phyloP scores from a whole-genome alignment of 2,113 vertebrate genomes.

The Notothenia coriiceps region DNA sequence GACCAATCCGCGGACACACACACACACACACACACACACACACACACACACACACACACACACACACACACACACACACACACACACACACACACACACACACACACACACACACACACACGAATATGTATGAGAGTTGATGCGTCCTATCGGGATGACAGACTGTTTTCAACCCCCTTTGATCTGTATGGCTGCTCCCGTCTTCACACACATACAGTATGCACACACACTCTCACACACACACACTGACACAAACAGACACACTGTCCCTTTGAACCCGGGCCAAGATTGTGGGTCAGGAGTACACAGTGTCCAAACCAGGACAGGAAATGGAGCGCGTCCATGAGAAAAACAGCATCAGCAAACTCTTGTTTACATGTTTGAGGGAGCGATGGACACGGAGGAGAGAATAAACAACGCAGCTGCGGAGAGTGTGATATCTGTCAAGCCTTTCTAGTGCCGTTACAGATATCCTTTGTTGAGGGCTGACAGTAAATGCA shows the following conservation, averaged over 20 bases:
- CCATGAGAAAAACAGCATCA: conserved; percentile 29
- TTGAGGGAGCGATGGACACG: neutral
- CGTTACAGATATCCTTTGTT: conserved; percentile 40
- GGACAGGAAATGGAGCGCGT: conserved; percentile 51
- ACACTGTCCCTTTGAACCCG: conserved; percentile 68
- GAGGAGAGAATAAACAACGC: conserved; percentile 13
- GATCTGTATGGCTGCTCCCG: conserved; percentile 57
- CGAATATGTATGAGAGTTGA: conserved; percentile 69
- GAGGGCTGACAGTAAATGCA: conserved; percentile 55
- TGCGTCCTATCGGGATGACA: conserved; percentile 65
- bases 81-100: neutral
- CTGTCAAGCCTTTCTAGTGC: conserved; percentile 39
- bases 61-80: conserved; percentile 6
- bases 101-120: conserved; percentile 12
- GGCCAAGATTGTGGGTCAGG: conserved; percentile 61
- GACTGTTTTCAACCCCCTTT: conserved; percentile 69
- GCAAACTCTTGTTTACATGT: conserved; percentile 39
- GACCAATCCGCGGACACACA: too few species aligned
- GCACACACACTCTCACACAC: conserved; percentile 3
- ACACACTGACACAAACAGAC: conserved; percentile 42
- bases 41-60: conserved; percentile 7
- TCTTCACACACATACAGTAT: neutral
- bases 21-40: conserved; percentile 8
- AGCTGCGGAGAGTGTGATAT: conserved; percentile 40
- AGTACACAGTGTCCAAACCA: conserved; percentile 34